A percentile compares a stretch with the other conserved stretches of the same genome.
Evolutionary conservation across 2,113 vertebrate species (phyloP).

Genomic region (Cebus imitator): DNA sequence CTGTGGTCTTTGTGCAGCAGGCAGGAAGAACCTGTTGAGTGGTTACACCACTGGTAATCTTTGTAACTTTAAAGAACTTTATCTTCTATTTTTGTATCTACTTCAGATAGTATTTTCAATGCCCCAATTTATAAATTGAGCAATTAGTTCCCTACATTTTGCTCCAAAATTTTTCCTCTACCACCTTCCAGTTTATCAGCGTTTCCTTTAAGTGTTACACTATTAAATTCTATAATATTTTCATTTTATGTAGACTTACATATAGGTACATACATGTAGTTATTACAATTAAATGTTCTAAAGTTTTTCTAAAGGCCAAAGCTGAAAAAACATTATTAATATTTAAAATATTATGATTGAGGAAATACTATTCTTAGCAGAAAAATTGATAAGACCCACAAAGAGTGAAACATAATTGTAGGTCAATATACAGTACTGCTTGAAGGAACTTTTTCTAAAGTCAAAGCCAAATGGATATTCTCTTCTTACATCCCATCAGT

Average conservation of each 20-base stretch:
- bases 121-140: not conserved
- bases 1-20: no score
- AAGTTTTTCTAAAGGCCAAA: not conserved
- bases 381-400: not conserved
- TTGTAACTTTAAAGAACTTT: not conserved
- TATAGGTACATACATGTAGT: not conserved
- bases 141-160: not conserved
- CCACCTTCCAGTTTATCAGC: not conserved
- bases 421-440: not conserved
- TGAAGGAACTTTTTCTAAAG: not conserved
- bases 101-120: not conserved
- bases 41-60: not conserved
- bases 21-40: no score
- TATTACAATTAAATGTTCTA: not conserved
- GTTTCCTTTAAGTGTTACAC: not conserved
- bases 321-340: not conserved
- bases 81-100: not conserved
- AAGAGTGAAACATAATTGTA: not conserved
- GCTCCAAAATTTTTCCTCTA: not conserved
- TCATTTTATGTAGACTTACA: constrained; percentile 5
- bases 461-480: not conserved
- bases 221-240: constrained; percentile 7
- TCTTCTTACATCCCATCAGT: not conserved
- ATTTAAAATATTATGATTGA: not conserved
- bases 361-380: not conserved